Base-by-base conservation (phyloP, 2,888 invertebrate species). In the Atethmia centrago region DNA sequence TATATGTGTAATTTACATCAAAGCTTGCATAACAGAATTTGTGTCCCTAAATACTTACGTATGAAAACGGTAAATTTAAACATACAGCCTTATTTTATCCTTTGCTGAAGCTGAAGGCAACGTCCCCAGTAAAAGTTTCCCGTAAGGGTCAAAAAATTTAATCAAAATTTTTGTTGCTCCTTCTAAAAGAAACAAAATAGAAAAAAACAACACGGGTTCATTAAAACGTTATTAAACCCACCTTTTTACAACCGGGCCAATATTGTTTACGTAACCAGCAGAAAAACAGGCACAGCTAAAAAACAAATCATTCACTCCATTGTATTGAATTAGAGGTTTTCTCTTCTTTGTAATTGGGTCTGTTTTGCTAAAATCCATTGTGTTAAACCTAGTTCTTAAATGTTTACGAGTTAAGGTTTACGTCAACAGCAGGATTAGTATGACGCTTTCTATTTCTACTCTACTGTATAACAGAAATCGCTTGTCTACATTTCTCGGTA, bases 221-320 rank as follows among this genome's bases (percentile, higher is more conserved):
- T 56, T 55, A 9, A 16, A 58, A 25, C 25, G 64, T 40, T 59
- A 80, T 61, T 51, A 65, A 19, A 45, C n/a, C 31, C 19, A 9
- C 14, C 14, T 51, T 74, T 58, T 55, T 40, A 58, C 31, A 62
- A 51, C 16, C 19, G 25, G 45, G 10, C 74, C 47, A 68, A 73
- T 47, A 47, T 55, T 81, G 67, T 82, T 78, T 78, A 61, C 65
- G 28, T 14, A 66, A 61, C 56, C 68, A 77, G 7, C 42, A 42
- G 49, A 56, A 69, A 64, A 80, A 68, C 61, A 65, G 31, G 36
- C 42, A 36, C 0, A 45, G n/a, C 12, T 56, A 2, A 21, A 55
- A 42, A 80, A 71, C 69, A 71, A 83, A 31, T 63, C n/a, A 67
- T 64, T 64, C 42, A 65, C 47, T 51, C 1, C 42, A 58, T 28